Percentiles rank a stretch among this genome's conserved stretches.
Evolutionary conservation across 2,113 vertebrate species (phyloP).

Genomic region (Orthonyx spaldingii): DNA sequence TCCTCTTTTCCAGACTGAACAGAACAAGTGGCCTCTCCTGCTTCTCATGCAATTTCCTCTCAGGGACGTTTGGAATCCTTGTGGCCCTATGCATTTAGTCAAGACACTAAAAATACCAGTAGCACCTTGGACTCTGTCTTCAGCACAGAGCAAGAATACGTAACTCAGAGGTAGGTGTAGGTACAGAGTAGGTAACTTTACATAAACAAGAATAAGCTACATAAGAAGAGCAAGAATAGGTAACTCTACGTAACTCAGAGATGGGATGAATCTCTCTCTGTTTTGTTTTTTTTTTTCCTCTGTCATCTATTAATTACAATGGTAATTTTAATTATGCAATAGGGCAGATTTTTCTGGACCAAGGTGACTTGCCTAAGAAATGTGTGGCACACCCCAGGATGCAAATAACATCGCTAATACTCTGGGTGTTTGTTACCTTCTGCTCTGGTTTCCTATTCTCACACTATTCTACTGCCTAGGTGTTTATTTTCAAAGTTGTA

Average conservation of each 20-base stretch:
- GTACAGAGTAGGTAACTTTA: too few relatives aligned
- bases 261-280: background rate
- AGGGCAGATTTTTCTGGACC: background rate
- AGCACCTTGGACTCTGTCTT: background rate
- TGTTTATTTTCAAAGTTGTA: background rate
- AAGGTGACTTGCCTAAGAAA: accelerated
- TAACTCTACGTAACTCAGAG: too few relatives aligned
- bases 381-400: background rate
- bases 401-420: accelerated
- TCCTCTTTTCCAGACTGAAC: background rate
- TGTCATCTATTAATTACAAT: background rate
- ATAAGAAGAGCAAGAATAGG: too few relatives aligned
- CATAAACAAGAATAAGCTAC: too few relatives aligned
- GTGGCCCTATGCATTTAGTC: accelerated
- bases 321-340: background rate
- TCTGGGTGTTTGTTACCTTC: accelerated
- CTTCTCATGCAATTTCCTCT: accelerated
- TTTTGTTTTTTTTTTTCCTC: background rate
- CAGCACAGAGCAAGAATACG: background rate
- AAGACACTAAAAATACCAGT: background rate
- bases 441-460: background rate
- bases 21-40: background rate
- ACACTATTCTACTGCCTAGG: background rate
- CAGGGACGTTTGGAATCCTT: background rate
- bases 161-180: too few relatives aligned